A percentile compares a stretch with the other conserved stretches of the same genome.
phyloP scores from a whole-genome alignment of 2,888 invertebrate genomes.

The Metalampra italica region DNA sequence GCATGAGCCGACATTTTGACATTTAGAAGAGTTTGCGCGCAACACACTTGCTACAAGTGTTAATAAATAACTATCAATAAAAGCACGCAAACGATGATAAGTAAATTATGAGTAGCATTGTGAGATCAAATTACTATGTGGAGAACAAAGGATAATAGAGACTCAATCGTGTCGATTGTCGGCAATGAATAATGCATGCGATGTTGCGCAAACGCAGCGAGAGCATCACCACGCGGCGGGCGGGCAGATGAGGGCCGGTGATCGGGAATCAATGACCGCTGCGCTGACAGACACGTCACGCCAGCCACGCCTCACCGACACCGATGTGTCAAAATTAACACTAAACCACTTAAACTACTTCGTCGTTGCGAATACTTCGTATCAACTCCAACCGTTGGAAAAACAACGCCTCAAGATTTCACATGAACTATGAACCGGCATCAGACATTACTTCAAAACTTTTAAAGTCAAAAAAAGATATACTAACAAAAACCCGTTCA shows the following conservation, averaged over 20 bases:
- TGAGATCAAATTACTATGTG: conserved; percentile 32
- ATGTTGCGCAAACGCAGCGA: conserved; percentile 50
- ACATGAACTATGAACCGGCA: conserved; percentile 26
- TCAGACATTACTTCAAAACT: conserved; percentile 19
- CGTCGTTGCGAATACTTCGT: not conserved
- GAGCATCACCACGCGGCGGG: conserved; percentile 20
- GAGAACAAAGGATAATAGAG: conserved; percentile 56
- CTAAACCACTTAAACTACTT: not conserved
- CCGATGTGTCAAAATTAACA: conserved; percentile 15
- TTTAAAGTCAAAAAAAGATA: conserved; percentile 30
- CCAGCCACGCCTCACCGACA: conserved; percentile 10
- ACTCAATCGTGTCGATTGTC: conserved; percentile 28
- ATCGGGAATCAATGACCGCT: conserved; percentile 70
- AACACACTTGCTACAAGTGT: conserved; percentile 9
- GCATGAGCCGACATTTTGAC: not conserved
- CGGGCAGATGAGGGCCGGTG: conserved; percentile 33
- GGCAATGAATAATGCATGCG: conserved; percentile 55
- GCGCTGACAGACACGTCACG: conserved; percentile 18
- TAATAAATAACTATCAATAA: conserved; percentile 17
- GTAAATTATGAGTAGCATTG: conserved; percentile 30
- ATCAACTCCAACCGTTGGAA: not conserved
- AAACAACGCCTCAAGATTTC: not conserved
- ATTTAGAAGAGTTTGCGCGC: not conserved
- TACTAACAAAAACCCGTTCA: conserved; percentile 30
- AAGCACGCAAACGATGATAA: conserved; percentile 20